Conservation (phyloP, 2,113 vertebrate genomes). For the Poeciliopsis turrubarensis region DNA sequence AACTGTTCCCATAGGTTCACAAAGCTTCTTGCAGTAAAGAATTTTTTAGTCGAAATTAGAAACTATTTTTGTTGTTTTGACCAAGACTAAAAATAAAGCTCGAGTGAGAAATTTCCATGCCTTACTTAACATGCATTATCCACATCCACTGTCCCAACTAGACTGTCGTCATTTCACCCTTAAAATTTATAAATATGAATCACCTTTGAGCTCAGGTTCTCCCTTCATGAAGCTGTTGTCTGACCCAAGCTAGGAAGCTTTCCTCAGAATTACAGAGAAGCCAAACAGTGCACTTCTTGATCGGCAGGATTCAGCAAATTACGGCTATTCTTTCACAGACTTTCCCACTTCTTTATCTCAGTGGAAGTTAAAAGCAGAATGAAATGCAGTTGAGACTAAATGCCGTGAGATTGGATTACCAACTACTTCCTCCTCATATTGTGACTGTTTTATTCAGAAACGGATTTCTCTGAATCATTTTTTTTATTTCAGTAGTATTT, state of each 20-base stretch:
- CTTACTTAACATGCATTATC: neutral
- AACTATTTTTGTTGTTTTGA: too few species aligned
- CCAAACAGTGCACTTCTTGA: neutral
- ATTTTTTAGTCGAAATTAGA: too few species aligned
- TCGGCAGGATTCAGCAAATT: neutral
- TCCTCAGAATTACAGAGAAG: too few species aligned
- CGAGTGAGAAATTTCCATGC: too few species aligned
- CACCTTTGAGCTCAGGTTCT: too few species aligned
- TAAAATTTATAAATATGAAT: neutral
- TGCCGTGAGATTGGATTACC: neutral
- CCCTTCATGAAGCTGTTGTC: neutral
- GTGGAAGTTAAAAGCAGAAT: slow-evolving; percentile 13
- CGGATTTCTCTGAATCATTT: neutral
- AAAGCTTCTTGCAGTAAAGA: neutral
- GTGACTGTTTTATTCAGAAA: neutral
- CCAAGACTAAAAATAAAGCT: too few species aligned
- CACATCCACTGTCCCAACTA: neutral
- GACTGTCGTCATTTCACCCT: neutral
- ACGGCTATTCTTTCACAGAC: neutral
- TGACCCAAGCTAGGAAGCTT: neutral
- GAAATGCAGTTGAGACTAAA: neutral
- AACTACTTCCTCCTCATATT: neutral
- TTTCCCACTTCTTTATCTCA: neutral
- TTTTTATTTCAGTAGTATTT: neutral
- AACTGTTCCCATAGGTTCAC: neutral